Evolutionary conservation across 2,888 invertebrate genomes (phyloP).

Genomic region (Agrilus biguttatus): DNA sequence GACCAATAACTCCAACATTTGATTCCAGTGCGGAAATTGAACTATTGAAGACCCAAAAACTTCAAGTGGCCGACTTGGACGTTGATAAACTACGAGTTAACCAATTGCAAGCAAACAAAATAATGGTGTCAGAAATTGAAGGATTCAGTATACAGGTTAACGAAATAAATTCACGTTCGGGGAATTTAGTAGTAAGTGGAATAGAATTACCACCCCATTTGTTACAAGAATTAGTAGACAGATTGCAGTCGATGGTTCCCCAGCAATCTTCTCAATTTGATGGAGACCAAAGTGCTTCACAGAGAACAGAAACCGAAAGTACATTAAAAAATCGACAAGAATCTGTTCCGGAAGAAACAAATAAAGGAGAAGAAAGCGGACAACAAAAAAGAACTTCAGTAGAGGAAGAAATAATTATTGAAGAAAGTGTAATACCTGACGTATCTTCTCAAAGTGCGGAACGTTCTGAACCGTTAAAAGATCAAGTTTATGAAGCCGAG

Average conservation of each 20-base stretch:
- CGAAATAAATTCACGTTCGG: conserved; percentile 56
- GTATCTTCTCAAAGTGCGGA: conserved; percentile 32
- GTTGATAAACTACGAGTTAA: conserved; percentile 67
- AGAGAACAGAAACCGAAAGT: conserved; percentile 2
- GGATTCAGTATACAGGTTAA: conserved; percentile 56
- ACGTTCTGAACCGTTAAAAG: no score
- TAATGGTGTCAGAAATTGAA: conserved; percentile 69
- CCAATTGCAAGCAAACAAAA: conserved; percentile 64
- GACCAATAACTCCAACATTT: conserved; percentile 3
- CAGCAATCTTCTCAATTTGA: conserved; percentile 2
- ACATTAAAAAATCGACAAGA: neutral
- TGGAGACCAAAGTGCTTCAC: conserved; percentile 1
- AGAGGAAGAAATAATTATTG: conserved; percentile 30
- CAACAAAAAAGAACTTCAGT: conserved; percentile 30
- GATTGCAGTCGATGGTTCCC: conserved; percentile 21
- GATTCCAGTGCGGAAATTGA: conserved; percentile 19
- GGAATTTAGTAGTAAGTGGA: conserved; percentile 50
- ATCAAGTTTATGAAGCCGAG: no score
- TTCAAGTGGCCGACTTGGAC: conserved; percentile 61
- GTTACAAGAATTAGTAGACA: conserved; percentile 48
- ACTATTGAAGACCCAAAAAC: conserved; percentile 40
- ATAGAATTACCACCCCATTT: conserved; percentile 54
- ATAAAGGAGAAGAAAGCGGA: conserved; percentile 5
- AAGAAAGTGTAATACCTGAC: conserved; percentile 31
- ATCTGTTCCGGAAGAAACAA: neutral